Evolutionary conservation across 30 jellyfish, hydroid and myxozoan genomes (phyloP).

Genomic region (Hydractinia symbiolongicarpus): DNA sequence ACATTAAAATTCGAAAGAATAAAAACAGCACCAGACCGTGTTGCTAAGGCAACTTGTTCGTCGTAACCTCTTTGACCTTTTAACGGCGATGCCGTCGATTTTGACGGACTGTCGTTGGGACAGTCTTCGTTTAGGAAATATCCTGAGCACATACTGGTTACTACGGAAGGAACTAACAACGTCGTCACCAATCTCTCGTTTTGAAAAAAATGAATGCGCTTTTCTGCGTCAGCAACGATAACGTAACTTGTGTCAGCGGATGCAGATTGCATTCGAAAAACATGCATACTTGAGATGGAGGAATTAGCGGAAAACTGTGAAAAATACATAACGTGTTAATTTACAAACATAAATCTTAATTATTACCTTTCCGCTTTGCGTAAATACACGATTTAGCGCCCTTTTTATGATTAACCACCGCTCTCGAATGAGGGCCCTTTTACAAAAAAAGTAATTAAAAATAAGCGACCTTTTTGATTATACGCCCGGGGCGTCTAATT

Average conservation of each 20-base stretch:
- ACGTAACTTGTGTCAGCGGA: conserved; percentile 41
- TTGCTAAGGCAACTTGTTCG: conserved; percentile 77
- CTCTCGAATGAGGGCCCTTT: too few species aligned
- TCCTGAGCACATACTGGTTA: conserved; percentile 75
- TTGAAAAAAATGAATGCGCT: conserved; percentile 61
- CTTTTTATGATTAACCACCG: too few species aligned
- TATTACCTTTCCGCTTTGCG: too few species aligned
- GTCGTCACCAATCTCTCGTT: conserved; percentile 53
- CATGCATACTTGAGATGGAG: conserved; percentile 40
- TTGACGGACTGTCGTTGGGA: conserved; percentile 26
- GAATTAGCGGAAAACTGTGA: background rate
- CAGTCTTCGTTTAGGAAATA: conserved; percentile 43
- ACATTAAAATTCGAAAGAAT: conserved; percentile 41
- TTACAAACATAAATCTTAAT: too few species aligned
- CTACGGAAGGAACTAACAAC: conserved; percentile 52
- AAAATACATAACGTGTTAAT: too few species aligned
- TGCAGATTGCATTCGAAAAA: conserved; percentile 37
- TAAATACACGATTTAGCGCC: too few species aligned
- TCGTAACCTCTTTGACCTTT: conserved; percentile 41
- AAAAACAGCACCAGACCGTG: conserved; percentile 60
- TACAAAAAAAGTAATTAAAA: too few species aligned
- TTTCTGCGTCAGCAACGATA: conserved; percentile 60
- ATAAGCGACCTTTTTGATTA: too few species aligned
- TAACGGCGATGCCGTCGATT: conserved; percentile 43
- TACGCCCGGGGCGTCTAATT: too few species aligned